Conservation (phyloP, 2,888 invertebrate genomes). For the Notodonta dromedarius region DNA sequence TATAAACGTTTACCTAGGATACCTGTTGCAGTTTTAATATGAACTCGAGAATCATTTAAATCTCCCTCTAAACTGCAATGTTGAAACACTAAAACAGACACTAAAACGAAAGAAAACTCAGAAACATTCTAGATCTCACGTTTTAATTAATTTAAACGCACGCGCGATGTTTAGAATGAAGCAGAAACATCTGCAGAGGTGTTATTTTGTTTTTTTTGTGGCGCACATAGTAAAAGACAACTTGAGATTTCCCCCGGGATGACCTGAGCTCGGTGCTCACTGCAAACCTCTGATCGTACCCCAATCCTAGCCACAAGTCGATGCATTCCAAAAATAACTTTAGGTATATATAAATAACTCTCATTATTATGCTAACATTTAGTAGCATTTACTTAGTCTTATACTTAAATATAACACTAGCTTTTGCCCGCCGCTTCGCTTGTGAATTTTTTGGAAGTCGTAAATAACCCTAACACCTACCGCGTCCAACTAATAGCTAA, state of each 20-base stretch:
- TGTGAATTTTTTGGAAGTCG: too few species aligned
- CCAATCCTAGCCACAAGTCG: conserved; percentile 23
- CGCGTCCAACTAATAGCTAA: too few species aligned
- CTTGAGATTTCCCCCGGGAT: conserved; percentile 54
- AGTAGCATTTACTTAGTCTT: too few species aligned
- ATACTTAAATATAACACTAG: too few species aligned
- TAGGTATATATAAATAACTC: conserved; percentile 5
- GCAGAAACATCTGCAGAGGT: conserved; percentile 14
- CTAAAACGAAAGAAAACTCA: conserved; percentile 18
- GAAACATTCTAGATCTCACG: conserved; percentile 13
- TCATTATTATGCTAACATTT: too few species aligned
- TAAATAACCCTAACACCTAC: too few species aligned
- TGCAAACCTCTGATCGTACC: conserved; percentile 47
- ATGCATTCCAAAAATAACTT: conserved; percentile 19
- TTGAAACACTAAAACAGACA: background rate
- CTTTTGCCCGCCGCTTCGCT: too few species aligned
- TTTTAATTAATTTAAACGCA: conserved; percentile 32
- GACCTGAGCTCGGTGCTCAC: conserved; percentile 37
- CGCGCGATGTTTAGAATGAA: conserved; percentile 14
- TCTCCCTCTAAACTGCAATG: too few species aligned
- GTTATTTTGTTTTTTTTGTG: conserved; percentile 39
- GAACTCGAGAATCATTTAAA: too few species aligned
- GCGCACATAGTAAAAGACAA: conserved; percentile 36
- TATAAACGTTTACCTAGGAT: too few species aligned
- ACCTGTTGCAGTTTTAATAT: too few species aligned